Evolutionary conservation across 2,797 vertebrate species (phyloP).

Genomic region (Rousettus madagascariensis): DNA sequence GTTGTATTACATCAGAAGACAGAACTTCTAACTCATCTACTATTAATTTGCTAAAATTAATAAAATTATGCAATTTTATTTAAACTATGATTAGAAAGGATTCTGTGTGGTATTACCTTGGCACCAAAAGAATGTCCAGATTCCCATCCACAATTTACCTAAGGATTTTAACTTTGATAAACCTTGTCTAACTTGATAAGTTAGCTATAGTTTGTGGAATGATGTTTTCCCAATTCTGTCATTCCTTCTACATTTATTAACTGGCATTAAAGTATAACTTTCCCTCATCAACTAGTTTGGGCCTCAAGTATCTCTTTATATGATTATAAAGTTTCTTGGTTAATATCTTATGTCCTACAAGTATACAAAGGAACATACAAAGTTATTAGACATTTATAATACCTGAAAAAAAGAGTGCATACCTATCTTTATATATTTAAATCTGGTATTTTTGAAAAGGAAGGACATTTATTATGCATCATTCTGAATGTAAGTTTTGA

Average conservation of each 20-base stretch:
- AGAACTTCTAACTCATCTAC: not conserved
- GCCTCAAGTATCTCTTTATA: not conserved
- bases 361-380: not conserved
- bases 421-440: not conserved
- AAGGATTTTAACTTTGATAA: constrained; percentile 2
- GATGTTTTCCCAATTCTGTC: not conserved
- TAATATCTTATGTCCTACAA: not conserved
- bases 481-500: not conserved
- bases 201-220: not conserved
- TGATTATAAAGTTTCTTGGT: not conserved
- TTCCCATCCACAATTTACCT: not conserved
- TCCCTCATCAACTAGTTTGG: not conserved
- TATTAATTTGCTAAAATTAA: not conserved
- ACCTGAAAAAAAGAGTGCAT: not conserved
- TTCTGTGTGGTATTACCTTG: not conserved
- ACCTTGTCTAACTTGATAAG: not conserved
- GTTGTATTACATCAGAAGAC: not conserved
- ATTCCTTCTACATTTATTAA: not conserved
- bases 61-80: not conserved
- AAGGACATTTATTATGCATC: not conserved
- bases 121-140: not conserved
- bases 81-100: not conserved
- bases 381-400: not conserved
- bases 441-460: not conserved
- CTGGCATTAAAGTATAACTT: not conserved